Conservation (phyloP, 2,888 invertebrate species). For the Hetaerina titia region DNA sequence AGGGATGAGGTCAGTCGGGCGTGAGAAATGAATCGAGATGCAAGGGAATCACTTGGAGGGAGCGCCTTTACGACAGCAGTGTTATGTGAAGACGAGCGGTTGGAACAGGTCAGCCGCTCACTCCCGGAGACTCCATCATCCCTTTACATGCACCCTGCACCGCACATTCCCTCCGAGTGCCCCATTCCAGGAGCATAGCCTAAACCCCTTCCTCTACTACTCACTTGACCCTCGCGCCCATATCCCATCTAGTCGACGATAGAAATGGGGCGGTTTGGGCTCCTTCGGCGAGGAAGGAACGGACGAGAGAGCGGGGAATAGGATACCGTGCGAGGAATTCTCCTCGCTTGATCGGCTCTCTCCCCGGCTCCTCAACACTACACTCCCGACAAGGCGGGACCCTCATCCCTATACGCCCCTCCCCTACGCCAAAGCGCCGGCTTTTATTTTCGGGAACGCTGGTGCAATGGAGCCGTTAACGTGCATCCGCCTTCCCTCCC, state of each 20-base stretch:
- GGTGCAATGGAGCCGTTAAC: slow-evolving; percentile 32
- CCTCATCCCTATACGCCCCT: background rate
- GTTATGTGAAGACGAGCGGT: background rate
- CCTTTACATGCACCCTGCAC: background rate
- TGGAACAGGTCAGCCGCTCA: background rate
- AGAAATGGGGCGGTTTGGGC: slow-evolving; percentile 8
- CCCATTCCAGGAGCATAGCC: background rate
- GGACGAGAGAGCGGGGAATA: background rate
- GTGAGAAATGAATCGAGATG: slow-evolving; percentile 27
- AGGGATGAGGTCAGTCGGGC: slow-evolving; percentile 8
- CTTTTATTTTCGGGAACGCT: background rate
- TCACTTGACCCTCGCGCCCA: background rate
- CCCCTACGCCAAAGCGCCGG: background rate
- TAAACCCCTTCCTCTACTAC: background rate
- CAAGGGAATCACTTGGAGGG: slow-evolving; percentile 24
- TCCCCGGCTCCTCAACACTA: background rate
- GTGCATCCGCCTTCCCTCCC: background rate
- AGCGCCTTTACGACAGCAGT: background rate
- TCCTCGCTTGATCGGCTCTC: background rate
- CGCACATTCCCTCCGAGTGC: background rate
- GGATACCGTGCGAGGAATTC: background rate
- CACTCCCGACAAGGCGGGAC: no score
- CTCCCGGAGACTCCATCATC: slow-evolving; percentile 21
- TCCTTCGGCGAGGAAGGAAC: background rate
- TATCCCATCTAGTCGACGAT: background rate